phyloP scores from a whole-genome alignment of 2,797 vertebrate genomes.

The Tamandua tetradactyla region DNA sequence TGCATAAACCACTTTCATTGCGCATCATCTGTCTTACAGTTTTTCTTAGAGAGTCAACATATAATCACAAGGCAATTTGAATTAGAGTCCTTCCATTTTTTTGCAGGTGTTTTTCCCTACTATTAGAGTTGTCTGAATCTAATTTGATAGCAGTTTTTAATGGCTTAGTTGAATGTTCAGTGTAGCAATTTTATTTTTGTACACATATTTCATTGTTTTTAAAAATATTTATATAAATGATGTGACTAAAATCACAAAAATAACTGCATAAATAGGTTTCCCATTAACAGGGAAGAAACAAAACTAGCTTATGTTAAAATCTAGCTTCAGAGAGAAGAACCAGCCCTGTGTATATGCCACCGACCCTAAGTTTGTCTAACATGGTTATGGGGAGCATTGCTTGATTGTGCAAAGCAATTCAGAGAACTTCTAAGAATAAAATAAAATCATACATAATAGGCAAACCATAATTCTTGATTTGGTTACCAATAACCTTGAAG shows the following conservation, averaged over 20 bases:
- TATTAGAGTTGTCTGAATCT: neutral
- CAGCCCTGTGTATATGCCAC: fast-evolving
- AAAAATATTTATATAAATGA: neutral
- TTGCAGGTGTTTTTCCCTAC: neutral
- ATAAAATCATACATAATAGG: neutral
- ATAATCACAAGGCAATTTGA: neutral
- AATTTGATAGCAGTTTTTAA: neutral
- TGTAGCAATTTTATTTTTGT: neutral
- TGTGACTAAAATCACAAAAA: neutral
- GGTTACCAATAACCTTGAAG: neutral
- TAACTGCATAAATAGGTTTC: neutral
- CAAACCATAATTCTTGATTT: neutral
- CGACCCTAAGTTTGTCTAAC: neutral
- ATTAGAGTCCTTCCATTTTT: neutral
- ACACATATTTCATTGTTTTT: neutral
- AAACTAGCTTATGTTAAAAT: neutral
- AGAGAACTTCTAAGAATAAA: neutral
- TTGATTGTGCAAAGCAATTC: neutral
- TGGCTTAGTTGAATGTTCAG: neutral
- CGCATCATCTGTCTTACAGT: neutral
- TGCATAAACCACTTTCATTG: neutral
- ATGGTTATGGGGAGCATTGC: fast-evolving
- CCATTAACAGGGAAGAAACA: neutral
- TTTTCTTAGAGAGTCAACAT: neutral
- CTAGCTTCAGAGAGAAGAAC: neutral